phyloP scores from a whole-genome alignment of 2,113 vertebrate genomes.

The Anolis sagrei region DNA sequence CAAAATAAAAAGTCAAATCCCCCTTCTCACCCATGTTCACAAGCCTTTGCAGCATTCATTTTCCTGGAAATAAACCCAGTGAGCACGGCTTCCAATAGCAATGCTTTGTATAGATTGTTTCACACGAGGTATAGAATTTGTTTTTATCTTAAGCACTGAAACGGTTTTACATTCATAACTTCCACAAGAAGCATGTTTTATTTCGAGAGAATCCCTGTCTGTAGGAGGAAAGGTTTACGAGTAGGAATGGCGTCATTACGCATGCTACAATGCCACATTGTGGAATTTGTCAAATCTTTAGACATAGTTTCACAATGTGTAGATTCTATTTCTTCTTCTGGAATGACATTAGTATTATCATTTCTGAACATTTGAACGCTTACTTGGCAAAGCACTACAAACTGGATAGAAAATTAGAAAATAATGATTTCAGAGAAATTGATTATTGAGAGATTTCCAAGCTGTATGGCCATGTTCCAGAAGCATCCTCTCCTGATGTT shows the following conservation, averaged over 20 bases:
- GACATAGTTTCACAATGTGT: not conserved
- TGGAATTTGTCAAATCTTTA: not conserved
- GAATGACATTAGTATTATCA: not conserved
- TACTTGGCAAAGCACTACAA: not conserved
- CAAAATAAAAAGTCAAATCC: constrained; percentile 3
- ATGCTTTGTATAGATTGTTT: not conserved
- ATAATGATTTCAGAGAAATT: not conserved
- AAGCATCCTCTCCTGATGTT: no score
- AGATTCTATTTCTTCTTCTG: not conserved
- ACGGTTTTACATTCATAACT: not conserved
- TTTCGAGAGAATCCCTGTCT: not conserved
- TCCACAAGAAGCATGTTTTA: not conserved
- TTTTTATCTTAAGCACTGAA: not conserved
- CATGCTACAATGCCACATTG: not conserved
- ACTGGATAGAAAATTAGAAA: not conserved
- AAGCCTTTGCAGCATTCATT: not conserved
- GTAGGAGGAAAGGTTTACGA: not conserved
- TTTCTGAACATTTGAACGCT: not conserved
- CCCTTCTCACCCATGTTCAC: not conserved
- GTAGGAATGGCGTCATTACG: not conserved
- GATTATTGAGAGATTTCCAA: no score
- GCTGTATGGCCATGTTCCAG: no score
- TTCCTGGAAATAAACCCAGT: not conserved
- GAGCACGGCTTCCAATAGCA: not conserved
- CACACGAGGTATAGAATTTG: not conserved